Base-by-base conservation (phyloP, 2,888 invertebrate species). In the Conops quadrifasciatus region DNA sequence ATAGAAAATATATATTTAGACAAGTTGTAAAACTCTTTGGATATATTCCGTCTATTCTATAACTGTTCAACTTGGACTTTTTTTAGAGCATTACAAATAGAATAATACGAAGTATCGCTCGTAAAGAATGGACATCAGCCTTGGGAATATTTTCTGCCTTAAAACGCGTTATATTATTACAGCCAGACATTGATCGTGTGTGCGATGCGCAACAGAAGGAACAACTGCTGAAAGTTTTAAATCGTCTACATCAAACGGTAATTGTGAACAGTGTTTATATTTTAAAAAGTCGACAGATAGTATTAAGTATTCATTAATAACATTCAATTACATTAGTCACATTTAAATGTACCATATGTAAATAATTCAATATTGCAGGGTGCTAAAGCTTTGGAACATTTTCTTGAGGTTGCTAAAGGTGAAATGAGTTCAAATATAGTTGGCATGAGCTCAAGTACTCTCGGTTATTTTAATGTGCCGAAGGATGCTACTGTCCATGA, bases 401-500 rank as follows among this genome's bases (percentile, higher is more conserved):
- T 97, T 86, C 91, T 96, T 72, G 97, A 97, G 81, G 94, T 93
- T 72, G 91, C 97, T 43, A 89, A 93, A 74, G 89, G 89, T 28
- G 95, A 95, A 83, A 88, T 89, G 63, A 92, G 92, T 75, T 90
- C 92, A 72, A 92, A 92, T 79, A 91, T 98, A 81, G 86, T 86
- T 1, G 85, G 86, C n/a, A 85, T 84, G 78, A 83, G 84, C 72
- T 77, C 82, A 2, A 85, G 80, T 56, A 82, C 82, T 2, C 77
- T 82, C 19, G 77, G 78, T 26, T 80, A 80, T 72, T 80, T 81
- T 9, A 83, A 82, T 75, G 84, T 86, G 13, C 97, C 98, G 0
- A 94, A 93, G 83, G 99, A 99, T 88, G 99, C 98, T 72, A 99
- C 98, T 0, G 98, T 98, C 45, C 98, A 98, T 83, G 97, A 98